phyloP scores from a whole-genome alignment of 2,888 invertebrate species.

The Ecdyonurus torrentis region DNA sequence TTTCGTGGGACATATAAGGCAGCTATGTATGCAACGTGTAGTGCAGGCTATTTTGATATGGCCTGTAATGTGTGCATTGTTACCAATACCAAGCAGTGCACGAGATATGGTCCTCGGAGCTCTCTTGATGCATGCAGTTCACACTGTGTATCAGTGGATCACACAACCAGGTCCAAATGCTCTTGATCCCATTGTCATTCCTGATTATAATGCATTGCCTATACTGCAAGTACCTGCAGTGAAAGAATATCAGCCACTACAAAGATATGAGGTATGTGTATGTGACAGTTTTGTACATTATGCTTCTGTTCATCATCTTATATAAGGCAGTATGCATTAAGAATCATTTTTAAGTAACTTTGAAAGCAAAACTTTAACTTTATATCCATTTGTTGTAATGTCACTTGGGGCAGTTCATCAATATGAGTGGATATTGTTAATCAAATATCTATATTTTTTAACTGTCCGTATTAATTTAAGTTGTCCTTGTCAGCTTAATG shows the following conservation, averaged over 20 bases:
- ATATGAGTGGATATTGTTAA: too few relatives aligned
- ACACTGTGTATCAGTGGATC: background rate
- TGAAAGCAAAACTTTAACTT: too few relatives aligned
- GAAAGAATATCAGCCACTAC: constrained; percentile 41
- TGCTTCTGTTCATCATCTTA: too few relatives aligned
- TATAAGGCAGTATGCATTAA: too few relatives aligned
- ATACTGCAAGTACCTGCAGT: constrained; percentile 43
- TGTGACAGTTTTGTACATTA: too few relatives aligned
- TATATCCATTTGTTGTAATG: too few relatives aligned
- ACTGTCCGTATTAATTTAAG: too few relatives aligned
- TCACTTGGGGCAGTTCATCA: too few relatives aligned
- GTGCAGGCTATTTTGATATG: background rate
- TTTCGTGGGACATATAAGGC: background rate
- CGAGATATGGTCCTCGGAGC: background rate
- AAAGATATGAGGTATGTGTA: constrained; percentile 37
- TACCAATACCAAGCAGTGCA: background rate
- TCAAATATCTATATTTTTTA: too few relatives aligned
- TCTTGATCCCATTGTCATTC: constrained; percentile 12
- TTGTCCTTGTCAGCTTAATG: too few relatives aligned
- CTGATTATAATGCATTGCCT: constrained; percentile 22
- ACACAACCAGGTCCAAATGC: background rate
- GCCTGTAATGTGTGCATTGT: background rate
- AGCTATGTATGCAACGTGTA: background rate
- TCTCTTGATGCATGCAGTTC: background rate
- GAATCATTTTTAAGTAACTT: too few relatives aligned